Evolutionary conservation across 2,113 vertebrate species (phyloP).

Genomic region (Meleagris gallopavo): DNA sequence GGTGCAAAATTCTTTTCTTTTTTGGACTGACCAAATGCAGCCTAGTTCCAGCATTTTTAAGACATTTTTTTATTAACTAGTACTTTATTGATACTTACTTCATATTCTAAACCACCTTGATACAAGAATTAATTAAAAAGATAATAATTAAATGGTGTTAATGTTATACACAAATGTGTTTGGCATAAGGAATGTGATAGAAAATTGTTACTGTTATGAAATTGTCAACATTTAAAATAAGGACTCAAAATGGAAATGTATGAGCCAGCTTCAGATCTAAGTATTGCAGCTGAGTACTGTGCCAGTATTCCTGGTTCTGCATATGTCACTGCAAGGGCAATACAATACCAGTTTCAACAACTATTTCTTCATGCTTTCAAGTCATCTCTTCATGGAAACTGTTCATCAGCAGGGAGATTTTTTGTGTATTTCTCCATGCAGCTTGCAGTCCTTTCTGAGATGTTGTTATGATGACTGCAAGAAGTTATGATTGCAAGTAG

Average conservation of each 20-base stretch:
- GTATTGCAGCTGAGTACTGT: background rate
- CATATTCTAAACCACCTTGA: background rate
- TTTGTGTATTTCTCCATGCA: background rate
- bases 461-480: background rate
- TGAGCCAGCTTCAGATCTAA: background rate
- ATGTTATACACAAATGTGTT: background rate
- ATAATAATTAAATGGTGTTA: background rate
- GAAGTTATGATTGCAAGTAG: background rate
- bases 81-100: background rate
- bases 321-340: too few species aligned
- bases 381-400: background rate
- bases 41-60: background rate
- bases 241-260: background rate
- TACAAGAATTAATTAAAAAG: background rate
- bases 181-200: background rate
- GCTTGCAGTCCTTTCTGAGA: background rate
- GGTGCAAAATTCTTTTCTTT: background rate
- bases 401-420: background rate
- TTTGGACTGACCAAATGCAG: background rate
- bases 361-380: background rate
- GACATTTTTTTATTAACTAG: background rate
- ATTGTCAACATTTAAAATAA: background rate
- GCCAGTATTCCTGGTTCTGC: background rate
- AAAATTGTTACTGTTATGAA: background rate
- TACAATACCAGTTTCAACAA: background rate